Evolutionary conservation across 2,888 invertebrate genomes (phyloP).

Genomic region (Callinectes sapidus): DNA sequence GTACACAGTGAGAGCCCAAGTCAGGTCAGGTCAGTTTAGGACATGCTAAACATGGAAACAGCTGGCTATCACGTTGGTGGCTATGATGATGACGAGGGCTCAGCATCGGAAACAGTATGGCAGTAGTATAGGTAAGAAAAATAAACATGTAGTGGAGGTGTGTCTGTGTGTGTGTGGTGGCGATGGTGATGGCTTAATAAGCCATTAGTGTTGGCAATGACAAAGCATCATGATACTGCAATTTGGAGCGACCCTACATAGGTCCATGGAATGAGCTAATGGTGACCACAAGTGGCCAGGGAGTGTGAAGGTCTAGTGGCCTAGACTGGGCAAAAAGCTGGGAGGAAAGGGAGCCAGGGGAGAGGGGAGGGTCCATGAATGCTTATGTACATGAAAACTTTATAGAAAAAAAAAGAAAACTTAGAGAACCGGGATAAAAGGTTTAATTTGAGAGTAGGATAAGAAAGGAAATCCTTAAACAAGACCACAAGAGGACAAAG

Average conservation of each 20-base stretch:
- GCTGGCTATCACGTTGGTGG: constrained; percentile 67
- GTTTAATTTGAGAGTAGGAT: constrained; percentile 50
- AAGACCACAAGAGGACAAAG: constrained; percentile 67
- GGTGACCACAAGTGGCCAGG: constrained; percentile 32
- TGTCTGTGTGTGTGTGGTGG: not conserved
- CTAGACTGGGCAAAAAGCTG: constrained; percentile 49
- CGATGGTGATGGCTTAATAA: constrained; percentile 42
- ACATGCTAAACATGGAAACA: constrained; percentile 68
- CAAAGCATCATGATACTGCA: constrained; percentile 54
- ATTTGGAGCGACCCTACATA: constrained; percentile 35
- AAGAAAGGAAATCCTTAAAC: constrained; percentile 60
- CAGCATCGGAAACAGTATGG: constrained; percentile 68
- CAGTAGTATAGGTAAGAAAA: constrained; percentile 65
- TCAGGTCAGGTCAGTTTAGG: constrained; percentile 70
- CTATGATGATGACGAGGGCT: constrained; percentile 70
- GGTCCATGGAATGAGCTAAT: constrained; percentile 34
- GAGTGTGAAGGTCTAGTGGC: constrained; percentile 38
- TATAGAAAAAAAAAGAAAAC: not conserved
- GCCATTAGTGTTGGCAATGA: constrained; percentile 59
- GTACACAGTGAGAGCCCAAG: constrained; percentile 72
- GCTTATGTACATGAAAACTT: constrained; percentile 65
- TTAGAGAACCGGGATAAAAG: constrained; percentile 59
- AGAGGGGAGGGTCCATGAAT: constrained; percentile 29
- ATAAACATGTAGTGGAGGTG: constrained; percentile 55
- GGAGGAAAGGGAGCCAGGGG: constrained; percentile 39